phyloP scores from a whole-genome alignment of 2,888 invertebrate genomes.

The Drosophila stalkeri region DNA sequence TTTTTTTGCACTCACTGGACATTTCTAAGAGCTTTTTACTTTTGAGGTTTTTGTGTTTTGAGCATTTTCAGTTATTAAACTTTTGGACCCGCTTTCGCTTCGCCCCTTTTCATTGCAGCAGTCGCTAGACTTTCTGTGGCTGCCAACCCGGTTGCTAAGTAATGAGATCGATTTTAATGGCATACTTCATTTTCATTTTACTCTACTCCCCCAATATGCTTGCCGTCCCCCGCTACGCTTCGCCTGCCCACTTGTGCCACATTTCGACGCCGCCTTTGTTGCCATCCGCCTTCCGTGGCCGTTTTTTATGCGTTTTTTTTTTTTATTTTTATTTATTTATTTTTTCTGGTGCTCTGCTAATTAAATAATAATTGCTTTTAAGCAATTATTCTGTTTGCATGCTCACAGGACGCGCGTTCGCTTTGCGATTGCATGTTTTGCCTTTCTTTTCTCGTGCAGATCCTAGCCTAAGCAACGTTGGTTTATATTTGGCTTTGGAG shows the following conservation, averaged over 20 bases:
- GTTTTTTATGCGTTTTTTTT: background rate
- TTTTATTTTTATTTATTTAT: slow-evolving; percentile 14
- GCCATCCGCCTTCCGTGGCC: slow-evolving; percentile 19
- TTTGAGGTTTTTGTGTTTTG: slow-evolving; percentile 76
- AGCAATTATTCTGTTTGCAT: slow-evolving; percentile 51
- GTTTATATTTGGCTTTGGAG: no score
- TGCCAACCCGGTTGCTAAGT: slow-evolving; percentile 67
- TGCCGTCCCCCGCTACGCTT: background rate
- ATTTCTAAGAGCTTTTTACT: slow-evolving; percentile 62
- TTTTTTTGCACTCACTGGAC: slow-evolving; percentile 44
- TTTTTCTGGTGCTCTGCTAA: slow-evolving; percentile 42
- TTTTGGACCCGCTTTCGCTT: slow-evolving; percentile 37
- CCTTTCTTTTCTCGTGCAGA: background rate
- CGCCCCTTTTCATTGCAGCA: background rate
- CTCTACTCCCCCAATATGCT: background rate
- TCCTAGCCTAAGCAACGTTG: no score
- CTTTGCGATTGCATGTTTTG: slow-evolving; percentile 13
- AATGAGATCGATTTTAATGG: slow-evolving; percentile 78
- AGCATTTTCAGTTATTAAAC: slow-evolving; percentile 77
- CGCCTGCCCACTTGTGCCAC: slow-evolving; percentile 55
- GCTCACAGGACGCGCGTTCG: slow-evolving; percentile 25
- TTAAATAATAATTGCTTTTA: slow-evolving; percentile 63
- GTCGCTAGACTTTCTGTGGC: slow-evolving; percentile 54
- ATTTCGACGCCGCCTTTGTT: slow-evolving; percentile 53
- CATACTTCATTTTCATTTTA: slow-evolving; percentile 43